These are phyloP conservation scores for Hydrozoanthus gracilis DNA, from an alignment of 92 coral and sea anemone genomes.

Conservation along the genomic window DNA sequence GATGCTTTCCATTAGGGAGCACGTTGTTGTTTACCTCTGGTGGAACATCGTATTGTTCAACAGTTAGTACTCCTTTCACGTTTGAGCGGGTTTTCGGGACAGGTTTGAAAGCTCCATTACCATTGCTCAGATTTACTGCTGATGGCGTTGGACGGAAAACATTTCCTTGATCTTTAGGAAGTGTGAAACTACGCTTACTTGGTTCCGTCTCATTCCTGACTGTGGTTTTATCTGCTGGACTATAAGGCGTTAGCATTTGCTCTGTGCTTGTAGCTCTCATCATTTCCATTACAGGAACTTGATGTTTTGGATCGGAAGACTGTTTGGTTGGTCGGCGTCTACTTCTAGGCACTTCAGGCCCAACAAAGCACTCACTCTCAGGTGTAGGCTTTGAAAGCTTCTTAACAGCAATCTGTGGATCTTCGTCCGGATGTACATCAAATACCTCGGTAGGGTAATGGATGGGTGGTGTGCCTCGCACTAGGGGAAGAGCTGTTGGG, in stretches of 20 bases:
- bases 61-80: conserved; percentile 3
- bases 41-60: conserved; percentile 36
- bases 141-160: conserved; percentile 1
- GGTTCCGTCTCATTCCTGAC: not conserved
- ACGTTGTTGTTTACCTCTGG: not conserved
- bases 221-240: not conserved
- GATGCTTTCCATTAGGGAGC: not conserved
- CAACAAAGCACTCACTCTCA: conserved; percentile 12
- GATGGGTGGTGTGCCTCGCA: conserved; percentile 19
- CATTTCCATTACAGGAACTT: not conserved
- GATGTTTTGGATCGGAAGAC: not conserved
- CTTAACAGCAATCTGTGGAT: conserved; percentile 29
- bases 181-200: not conserved
- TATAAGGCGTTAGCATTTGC: not conserved
- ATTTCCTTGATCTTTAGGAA: conserved; percentile 13
- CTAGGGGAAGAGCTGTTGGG: conserved; percentile 23
- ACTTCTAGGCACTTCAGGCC: not conserved
- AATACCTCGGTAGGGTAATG: conserved; percentile 30
- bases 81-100: not conserved
- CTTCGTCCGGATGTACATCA: conserved; percentile 39
- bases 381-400: not conserved
- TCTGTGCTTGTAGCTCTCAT: not conserved
- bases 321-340: not conserved
- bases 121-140: not conserved
- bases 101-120: conserved; percentile 10